Evolutionary conservation across 2,888 invertebrate genomes (phyloP), one percentile per base, ranked within the genome.

Genomic region (Pyrrhosoma nymphula): DNA sequence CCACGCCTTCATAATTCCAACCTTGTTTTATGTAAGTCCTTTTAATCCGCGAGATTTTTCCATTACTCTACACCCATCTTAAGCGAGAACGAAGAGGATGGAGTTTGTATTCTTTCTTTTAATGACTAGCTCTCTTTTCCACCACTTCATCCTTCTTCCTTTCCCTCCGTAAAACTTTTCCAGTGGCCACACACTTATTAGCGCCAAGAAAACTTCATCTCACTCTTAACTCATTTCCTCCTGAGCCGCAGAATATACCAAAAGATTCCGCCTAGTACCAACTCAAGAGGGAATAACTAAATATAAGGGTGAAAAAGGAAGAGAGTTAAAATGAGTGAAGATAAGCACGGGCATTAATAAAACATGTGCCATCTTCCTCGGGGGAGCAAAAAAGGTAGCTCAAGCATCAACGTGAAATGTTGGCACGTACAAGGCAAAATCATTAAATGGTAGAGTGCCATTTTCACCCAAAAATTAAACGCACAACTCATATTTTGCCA

Each of bases 191-290:
- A 26, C 56, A 47, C 89, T 55, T 55, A 26, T 30, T 35, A 69
- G 14, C 82, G 30, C 23, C 6, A 55, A n/a, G 26, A 47, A 26
- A 93, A 75, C 55, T 75, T n/a, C 35, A 93, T n/a, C 91, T 91
- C 23, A 39, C n/a, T 35, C 93, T 55, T 75, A 69, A 75, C 69
- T 93, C 93, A 75, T 75, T 93, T 93, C 93, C 75, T 93, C n/a
- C n/a, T 8, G 18, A 39, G 56, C 47, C 69, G 26, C 63, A 63
- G 63, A 69, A 63, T 69, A 69, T 47, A 26, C 47, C n/a, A 82
- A 35, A 82, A 82, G 35, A 35, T 35, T 4, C 26, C 26, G 12
- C n/a, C 69, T 6, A 8, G 8, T 8, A 69, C 4, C 26, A 23
- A 35, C 82, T 82, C 30, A 16, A 35, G 35, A 82, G 30, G 35